Base-by-base conservation (phyloP, 2,113 vertebrate species). In the Nothobranchius furzeri region DNA sequence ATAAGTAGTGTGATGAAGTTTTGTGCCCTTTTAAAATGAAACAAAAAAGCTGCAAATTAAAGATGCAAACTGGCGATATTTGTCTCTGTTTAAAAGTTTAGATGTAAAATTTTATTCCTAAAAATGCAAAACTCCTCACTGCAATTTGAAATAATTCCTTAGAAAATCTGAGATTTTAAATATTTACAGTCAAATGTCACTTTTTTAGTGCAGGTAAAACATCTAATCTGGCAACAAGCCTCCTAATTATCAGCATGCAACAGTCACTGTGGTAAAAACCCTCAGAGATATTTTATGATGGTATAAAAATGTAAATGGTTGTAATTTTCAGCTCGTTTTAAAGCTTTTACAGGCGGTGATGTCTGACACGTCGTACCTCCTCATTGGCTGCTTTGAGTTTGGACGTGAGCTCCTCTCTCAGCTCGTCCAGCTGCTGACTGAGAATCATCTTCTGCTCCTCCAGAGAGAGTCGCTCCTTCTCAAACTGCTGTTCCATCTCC, bases 401-500 rank as follows among this genome's bases (percentile, higher is more conserved):
- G 0, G 90, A 84, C 63, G 93, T 95, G 70, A 99, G 88, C 69
- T 96, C 95, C 76, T 96, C 93, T 72, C 92, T 93, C 70, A 97
- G 70, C 66, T 90, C 94, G 70, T 97, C 95, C 71, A 99, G 85
- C 84, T 98, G 93, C 80, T 94, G 94, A 54, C 90, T 88, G 66
- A 98, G 93, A 24, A 93, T 91, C 69, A 76, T 94, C 88, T 96
- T 98, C 89, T 96, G 94, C 17, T 95, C 95, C 89, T 98, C 96
- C 87, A 99, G 88, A 17, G 90, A 92, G 43, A 88, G 83, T 48
- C 94, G 96, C 83, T 99, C 96, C 72, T 88, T 94, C 88, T 96
- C 94, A 87, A 96, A 95, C 83, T 95, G 95, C 90, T 97, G 96
- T 77, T 99, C 95, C 89, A 99, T 82, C 75, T 99, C 98, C 98